phyloP scores from a whole-genome alignment of 2,113 vertebrate species.

The Leucopsar rothschildi region DNA sequence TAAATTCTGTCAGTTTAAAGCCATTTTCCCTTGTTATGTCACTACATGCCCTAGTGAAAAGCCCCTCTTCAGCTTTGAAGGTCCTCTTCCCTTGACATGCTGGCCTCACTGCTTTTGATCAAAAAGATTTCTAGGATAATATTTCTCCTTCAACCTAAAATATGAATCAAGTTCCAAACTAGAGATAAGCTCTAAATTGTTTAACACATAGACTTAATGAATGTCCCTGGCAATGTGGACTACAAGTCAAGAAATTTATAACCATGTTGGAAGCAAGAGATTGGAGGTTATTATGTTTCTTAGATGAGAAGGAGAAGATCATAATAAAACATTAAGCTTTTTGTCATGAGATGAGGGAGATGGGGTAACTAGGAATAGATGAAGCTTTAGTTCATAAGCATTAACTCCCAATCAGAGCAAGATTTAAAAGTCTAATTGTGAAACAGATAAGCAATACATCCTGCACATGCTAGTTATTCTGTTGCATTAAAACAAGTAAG shows the following conservation, averaged over 20 bases:
- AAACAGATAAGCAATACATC: background rate
- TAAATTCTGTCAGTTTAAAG: background rate
- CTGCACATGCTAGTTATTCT: background rate
- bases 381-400: background rate
- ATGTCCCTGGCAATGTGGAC: background rate
- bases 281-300: conserved; percentile 2
- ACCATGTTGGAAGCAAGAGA: background rate
- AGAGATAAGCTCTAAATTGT: background rate
- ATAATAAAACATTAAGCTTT: background rate
- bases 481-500: background rate
- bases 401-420: background rate
- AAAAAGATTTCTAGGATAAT: background rate
- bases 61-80: background rate
- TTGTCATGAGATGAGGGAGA: background rate
- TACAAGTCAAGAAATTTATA: background rate
- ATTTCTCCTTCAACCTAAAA: conserved; percentile 19
- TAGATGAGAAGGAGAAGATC: conserved; percentile 17
- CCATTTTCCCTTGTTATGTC: background rate
- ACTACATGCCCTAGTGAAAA: background rate
- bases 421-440: background rate
- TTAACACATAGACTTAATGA: conserved; percentile 37
- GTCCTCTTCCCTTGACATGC: background rate
- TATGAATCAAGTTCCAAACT: background rate
- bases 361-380: background rate
- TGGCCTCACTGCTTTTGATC: background rate